phyloP scores from a whole-genome alignment of 2,113 vertebrate genomes.

The Promerops cafer region DNA sequence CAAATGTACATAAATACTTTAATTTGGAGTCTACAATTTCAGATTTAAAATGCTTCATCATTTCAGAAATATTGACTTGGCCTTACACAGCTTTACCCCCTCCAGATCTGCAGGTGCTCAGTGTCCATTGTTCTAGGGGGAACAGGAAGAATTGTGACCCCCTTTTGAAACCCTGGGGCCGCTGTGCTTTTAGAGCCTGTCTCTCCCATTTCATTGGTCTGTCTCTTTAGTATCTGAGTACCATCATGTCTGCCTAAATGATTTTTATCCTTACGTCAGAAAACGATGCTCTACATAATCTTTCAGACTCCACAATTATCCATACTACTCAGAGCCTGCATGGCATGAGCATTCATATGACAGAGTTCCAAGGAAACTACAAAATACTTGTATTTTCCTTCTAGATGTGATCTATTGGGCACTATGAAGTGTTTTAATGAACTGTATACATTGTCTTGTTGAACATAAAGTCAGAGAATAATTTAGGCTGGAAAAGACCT shows the following conservation, averaged over 20 bases:
- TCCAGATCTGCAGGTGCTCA: background rate
- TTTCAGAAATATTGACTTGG: background rate
- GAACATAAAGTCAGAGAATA: background rate
- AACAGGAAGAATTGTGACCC: background rate
- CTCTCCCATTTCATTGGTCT: background rate
- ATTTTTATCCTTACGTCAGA: background rate
- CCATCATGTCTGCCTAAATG: background rate
- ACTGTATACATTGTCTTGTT: background rate
- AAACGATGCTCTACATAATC: accelerated
- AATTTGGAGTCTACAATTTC: background rate
- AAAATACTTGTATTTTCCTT: background rate
- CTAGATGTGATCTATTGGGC: background rate
- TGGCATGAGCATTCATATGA: background rate
- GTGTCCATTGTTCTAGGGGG: background rate
- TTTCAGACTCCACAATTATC: background rate
- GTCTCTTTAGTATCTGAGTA: background rate
- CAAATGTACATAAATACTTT: background rate
- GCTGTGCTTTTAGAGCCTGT: background rate
- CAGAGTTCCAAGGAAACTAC: background rate
- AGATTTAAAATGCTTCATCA: background rate
- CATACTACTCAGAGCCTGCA: background rate
- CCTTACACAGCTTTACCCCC: background rate
- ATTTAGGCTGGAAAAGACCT: background rate
- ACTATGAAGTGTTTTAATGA: background rate
- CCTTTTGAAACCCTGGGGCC: background rate